phyloP scores from a whole-genome alignment of 2,113 vertebrate species.

The Carassius auratus region DNA sequence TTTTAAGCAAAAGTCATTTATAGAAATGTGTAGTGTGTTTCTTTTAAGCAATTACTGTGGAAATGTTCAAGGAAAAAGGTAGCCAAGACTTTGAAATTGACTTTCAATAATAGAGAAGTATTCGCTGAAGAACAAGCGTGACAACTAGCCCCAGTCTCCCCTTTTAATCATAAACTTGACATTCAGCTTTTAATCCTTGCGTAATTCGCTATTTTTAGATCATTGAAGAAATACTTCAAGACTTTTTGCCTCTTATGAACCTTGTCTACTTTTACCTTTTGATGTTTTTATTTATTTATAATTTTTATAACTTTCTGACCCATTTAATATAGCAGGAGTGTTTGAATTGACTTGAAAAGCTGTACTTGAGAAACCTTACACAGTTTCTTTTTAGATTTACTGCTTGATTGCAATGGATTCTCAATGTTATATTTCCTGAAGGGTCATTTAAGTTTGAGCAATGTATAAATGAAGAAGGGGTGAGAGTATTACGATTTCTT shows the following conservation, averaged over 20 bases:
- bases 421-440: not conserved
- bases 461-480: constrained; percentile 8
- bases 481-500: not conserved
- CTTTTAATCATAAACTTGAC: constrained; percentile 24
- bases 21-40: not conserved
- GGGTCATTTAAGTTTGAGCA: not conserved
- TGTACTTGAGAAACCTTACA: not conserved
- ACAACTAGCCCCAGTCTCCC: not conserved
- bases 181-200: not conserved
- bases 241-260: not conserved
- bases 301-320: not conserved
- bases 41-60: not conserved
- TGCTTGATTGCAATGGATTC: not conserved
- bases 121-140: constrained; percentile 45
- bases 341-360: not conserved
- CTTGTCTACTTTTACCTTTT: not conserved
- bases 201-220: not conserved
- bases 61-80: not conserved
- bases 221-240: not conserved
- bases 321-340: not conserved
- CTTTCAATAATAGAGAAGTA: not conserved
- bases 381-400: constrained; percentile 14
- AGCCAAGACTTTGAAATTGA: not conserved
- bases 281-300: not conserved
- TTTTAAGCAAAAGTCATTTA: not conserved